Evolutionary conservation across 2,113 vertebrate species (phyloP), one percentile per base, ranked within the genome.

Genomic region (Bostrychus sinensis): DNA sequence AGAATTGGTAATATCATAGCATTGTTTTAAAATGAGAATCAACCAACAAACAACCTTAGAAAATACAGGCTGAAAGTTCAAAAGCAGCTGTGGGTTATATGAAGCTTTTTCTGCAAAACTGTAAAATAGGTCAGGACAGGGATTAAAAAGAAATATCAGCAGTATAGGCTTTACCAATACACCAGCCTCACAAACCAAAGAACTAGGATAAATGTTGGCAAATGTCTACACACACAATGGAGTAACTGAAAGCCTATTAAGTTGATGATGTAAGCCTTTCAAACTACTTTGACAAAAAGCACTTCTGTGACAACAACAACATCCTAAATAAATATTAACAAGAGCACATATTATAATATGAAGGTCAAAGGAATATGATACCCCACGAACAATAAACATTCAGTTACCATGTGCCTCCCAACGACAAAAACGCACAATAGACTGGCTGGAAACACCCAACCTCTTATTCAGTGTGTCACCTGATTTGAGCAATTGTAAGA

Each of bases 81-180:
- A 58, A 82, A 74, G 36, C 51, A 68, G 38, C 5, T 48, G 64
- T 50, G 59, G 77, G 71, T 80, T 56, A 72, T 74, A 43, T 67
- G 81, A 81, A 86, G 87, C 83, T 71, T 54, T 84, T 62, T 77
- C 36, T 34, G 20, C 7, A n/a, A 51, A 30, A 51, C 22, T 17
- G 72, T 60, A 71, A 91, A 90, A 82, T 86, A 72, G 88, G 86
- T 91, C 89, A 91, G 70, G 50, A 42, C 36, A 43, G 38, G 80
- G 86, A 91, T 88, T 89, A 90, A 88, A 89, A 82, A 83, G 72
- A 84, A 75, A 83, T 77, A 82, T 76, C 54, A 45, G 69, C 77
- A 43, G 59, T 69, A 77, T 43, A 28, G 75, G 63, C 54, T 77
- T 59, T 25, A 79, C 41, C 60, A 72, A 67, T 48, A 34, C 69